Conservation (phyloP, 1,140 invertebrate genomes). For the Nymphalis io region DNA sequence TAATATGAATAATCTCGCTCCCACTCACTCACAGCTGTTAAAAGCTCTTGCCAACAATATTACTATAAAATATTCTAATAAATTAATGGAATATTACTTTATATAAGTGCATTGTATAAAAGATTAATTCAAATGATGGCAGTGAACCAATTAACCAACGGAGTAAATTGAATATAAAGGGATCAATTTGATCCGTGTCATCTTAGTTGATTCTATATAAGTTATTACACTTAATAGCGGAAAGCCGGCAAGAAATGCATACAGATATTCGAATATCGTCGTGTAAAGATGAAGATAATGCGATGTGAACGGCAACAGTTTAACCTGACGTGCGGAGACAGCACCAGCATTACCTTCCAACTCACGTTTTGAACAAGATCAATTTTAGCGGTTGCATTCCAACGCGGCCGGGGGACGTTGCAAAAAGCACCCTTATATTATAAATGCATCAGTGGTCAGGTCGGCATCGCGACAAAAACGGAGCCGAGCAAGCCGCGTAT, state of each 20-base stretch:
- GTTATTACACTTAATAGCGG: conserved; percentile 16
- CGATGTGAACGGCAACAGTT: conserved; percentile 15
- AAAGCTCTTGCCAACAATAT: too few species aligned
- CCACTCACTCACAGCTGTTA: too few species aligned
- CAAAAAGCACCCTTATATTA: conserved; percentile 81
- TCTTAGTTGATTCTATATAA: conserved; percentile 1
- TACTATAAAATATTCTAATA: background rate
- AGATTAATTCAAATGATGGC: background rate
- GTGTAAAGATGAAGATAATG: conserved; percentile 25
- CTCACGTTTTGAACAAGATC: conserved; percentile 77
- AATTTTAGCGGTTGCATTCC: conserved; percentile 80
- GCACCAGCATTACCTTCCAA: conserved; percentile 61
- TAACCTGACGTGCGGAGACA: conserved; percentile 24
- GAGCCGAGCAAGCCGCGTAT: conserved; percentile 65
- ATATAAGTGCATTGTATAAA: background rate
- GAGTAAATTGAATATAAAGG: background rate
- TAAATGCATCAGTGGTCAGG: conserved; percentile 80
- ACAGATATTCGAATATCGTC: conserved; percentile 14
- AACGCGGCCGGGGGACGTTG: conserved; percentile 62
- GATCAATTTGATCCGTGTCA: background rate
- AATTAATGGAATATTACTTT: background rate
- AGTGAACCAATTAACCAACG: background rate
- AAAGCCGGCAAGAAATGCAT: conserved; percentile 17
- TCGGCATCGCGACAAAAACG: conserved; percentile 71
- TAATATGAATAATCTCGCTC: too few species aligned